These are phyloP conservation scores for Rachycentron canadum DNA, from an alignment of 2,797 vertebrate genomes.

Conservation along the genomic window DNA sequence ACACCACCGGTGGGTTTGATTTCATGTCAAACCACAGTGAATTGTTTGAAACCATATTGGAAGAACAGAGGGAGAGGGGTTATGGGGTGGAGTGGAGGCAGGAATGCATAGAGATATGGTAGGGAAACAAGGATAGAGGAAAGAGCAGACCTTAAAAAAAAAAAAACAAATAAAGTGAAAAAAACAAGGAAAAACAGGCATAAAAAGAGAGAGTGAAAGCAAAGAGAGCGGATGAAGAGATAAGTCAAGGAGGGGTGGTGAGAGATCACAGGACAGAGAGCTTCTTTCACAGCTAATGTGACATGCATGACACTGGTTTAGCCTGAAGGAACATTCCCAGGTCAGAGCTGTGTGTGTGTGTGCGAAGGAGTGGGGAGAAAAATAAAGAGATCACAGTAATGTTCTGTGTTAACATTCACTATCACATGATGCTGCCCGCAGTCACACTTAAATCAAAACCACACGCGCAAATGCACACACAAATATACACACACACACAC, in stretches of 20 bases:
- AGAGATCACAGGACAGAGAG: constrained; percentile 77
- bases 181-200: background rate
- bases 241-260: constrained; percentile 41
- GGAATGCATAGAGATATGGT: constrained; percentile 44
- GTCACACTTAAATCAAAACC: constrained; percentile 65
- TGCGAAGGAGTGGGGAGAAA: constrained; percentile 32
- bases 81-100: constrained; percentile 28
- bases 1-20: constrained; percentile 51
- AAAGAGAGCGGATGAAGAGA: constrained; percentile 35
- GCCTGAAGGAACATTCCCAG: constrained; percentile 73
- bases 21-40: constrained; percentile 57
- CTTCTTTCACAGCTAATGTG: constrained; percentile 82
- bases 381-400: constrained; percentile 65
- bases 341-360: constrained; percentile 64
- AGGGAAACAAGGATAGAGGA: background rate
- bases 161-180: background rate
- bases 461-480: constrained; percentile 9
- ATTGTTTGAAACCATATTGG: constrained; percentile 52
- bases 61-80: constrained; percentile 36
- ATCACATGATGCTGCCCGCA: constrained; percentile 77
- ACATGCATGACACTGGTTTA: constrained; percentile 80
- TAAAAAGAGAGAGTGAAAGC: constrained; percentile 18
- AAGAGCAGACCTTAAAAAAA: background rate
- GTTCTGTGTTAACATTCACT: constrained; percentile 56
- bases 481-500: constrained; percentile 7